A percentile compares a stretch with the other conserved stretches of the same genome.
Evolutionary conservation across 2,113 vertebrate genomes (phyloP).

Genomic region (Gobius niger): DNA sequence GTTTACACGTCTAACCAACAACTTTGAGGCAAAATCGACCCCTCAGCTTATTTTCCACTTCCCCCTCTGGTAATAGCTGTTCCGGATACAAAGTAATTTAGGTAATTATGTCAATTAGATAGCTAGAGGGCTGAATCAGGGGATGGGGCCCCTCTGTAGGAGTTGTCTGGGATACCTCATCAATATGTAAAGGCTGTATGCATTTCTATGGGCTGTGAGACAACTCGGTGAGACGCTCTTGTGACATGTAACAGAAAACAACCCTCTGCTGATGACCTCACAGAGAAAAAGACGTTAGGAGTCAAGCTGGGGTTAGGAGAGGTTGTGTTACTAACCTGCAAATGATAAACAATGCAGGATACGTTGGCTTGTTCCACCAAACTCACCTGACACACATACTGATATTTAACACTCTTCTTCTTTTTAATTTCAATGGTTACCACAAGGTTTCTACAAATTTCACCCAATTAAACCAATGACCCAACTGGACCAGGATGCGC

Average conservation of each 20-base stretch:
- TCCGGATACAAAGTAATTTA: slow-evolving; percentile 27
- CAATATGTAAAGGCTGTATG: slow-evolving; percentile 62
- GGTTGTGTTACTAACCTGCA: background rate
- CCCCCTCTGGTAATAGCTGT: background rate
- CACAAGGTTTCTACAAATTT: no score
- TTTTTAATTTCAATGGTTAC: no score
- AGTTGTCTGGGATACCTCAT: slow-evolving; percentile 53
- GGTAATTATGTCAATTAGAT: slow-evolving; percentile 31
- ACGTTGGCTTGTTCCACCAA: no score
- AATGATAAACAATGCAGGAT: background rate
- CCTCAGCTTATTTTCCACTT: background rate
- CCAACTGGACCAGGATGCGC: no score
- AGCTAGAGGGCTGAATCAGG: slow-evolving; percentile 20
- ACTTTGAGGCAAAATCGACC: background rate
- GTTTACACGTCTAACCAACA: background rate
- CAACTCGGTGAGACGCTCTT: slow-evolving; percentile 19
- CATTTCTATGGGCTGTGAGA: slow-evolving; percentile 58
- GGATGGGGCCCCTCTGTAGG: slow-evolving; percentile 15
- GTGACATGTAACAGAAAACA: slow-evolving; percentile 37
- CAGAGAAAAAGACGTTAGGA: slow-evolving; percentile 24
- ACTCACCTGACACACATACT: no score
- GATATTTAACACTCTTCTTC: no score
- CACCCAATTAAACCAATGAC: no score
- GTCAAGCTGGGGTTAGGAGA: background rate
- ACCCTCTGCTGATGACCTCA: slow-evolving; percentile 7